Evolutionary conservation across 2,888 invertebrate genomes (phyloP).

Genomic region (Drosophila birchii): DNA sequence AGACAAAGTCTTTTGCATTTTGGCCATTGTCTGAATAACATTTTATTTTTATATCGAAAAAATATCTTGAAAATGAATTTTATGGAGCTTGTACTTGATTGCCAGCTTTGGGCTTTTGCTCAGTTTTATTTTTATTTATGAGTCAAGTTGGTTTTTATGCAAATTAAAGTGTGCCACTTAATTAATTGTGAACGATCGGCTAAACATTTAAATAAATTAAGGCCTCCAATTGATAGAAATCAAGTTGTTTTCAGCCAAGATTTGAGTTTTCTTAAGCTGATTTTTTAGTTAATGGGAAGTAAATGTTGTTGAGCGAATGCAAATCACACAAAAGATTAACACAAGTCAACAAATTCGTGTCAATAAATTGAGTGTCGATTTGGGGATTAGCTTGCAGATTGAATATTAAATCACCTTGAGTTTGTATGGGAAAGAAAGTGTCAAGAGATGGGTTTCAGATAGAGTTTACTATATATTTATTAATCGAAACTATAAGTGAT

Average conservation of each 20-base stretch:
- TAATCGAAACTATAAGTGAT: background rate
- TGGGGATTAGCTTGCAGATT: slow-evolving; percentile 1
- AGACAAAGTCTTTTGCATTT: slow-evolving; percentile 49
- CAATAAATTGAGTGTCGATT: slow-evolving; percentile 17
- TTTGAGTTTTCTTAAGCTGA: slow-evolving; percentile 9
- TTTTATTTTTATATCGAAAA: slow-evolving; percentile 7
- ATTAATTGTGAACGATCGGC: slow-evolving; percentile 63
- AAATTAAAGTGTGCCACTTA: slow-evolving; percentile 56
- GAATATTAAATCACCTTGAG: background rate
- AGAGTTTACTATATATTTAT: too few species aligned
- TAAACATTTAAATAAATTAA: slow-evolving; percentile 50
- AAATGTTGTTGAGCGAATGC: slow-evolving; percentile 13
- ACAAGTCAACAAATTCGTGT: slow-evolving; percentile 17
- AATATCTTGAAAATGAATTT: slow-evolving; percentile 43
- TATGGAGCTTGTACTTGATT: slow-evolving; percentile 52
- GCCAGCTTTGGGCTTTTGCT: slow-evolving; percentile 24
- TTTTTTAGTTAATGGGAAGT: slow-evolving; percentile 19
- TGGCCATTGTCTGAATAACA: slow-evolving; percentile 33
- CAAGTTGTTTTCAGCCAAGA: slow-evolving; percentile 29
- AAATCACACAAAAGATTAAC: slow-evolving; percentile 19
- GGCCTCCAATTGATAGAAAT: slow-evolving; percentile 30
- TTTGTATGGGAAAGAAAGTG: slow-evolving; percentile 2
- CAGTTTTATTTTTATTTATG: slow-evolving; percentile 23
- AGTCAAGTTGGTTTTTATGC: slow-evolving; percentile 29
- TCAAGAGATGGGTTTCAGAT: background rate